Conservation (phyloP, 1,140 invertebrate genomes). For the Myzus persicae region DNA sequence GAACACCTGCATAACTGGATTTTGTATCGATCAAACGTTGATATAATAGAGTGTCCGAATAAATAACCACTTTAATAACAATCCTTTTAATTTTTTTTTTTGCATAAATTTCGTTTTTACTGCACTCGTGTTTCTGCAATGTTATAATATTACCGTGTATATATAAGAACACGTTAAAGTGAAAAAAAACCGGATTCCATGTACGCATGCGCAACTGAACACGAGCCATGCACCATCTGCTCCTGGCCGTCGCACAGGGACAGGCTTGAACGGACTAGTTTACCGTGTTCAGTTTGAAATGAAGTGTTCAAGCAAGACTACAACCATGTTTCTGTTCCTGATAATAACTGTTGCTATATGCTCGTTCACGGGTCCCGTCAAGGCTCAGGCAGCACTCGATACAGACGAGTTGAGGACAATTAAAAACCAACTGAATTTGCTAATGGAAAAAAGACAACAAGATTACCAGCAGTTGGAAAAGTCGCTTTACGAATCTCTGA, state of each 20-base stretch:
- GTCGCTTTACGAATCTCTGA: constrained; percentile 33
- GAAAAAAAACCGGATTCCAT: constrained; percentile 26
- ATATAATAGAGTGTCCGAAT: neutral
- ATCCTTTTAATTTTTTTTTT: neutral
- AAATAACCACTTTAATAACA: constrained; percentile 44
- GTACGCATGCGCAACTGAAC: constrained; percentile 21
- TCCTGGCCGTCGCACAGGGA: neutral
- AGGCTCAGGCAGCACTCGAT: neutral
- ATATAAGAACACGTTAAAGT: neutral
- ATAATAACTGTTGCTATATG: neutral
- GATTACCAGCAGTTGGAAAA: constrained; percentile 55
- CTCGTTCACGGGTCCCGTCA: neutral
- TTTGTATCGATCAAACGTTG: constrained; percentile 12
- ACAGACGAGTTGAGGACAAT: constrained; percentile 16
- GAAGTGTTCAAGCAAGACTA: neutral
- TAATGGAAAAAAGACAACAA: constrained; percentile 49
- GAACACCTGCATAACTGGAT: constrained; percentile 49
- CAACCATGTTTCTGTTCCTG: constrained; percentile 29
- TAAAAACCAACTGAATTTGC: constrained; percentile 44
- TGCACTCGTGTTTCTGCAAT: neutral
- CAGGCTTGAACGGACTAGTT: neutral
- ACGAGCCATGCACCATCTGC: constrained; percentile 33
- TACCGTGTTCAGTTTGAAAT: constrained; percentile 34
- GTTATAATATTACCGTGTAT: constrained; percentile 7
- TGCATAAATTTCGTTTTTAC: neutral